Evolutionary conservation across 2,888 invertebrate species (phyloP), one percentile per base, ranked within the genome.

Genomic region (Pherbina coryleti): DNA sequence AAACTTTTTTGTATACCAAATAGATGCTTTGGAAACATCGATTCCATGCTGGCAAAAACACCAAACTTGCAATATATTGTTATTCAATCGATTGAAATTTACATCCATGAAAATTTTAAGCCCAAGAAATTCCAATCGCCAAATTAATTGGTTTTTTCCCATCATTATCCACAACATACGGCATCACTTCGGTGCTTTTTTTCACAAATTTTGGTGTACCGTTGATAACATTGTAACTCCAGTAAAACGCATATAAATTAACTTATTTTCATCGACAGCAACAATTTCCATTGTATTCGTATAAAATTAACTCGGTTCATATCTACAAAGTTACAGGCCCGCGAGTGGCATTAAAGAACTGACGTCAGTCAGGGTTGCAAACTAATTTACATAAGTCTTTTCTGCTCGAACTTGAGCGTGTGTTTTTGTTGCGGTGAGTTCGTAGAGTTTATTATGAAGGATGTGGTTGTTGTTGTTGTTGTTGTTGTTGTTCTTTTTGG

Each of bases 201-300:
- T 31, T 44, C n/a, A 22, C 22, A 62, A 22, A 49, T 19, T 17
- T 22, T 19, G 49, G 28, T 11, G 9, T 3, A 19, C 4, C 19
- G 67, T 67, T 49, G 67, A 67, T 67, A 67, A 67, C 44, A 67
- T 44, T 44, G 44, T 37, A 19, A 19, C 25, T 14, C 22, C 28
- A 44, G 9, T 31, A 22, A 76, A 66, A 77, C 83, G 87, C 87
- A 87, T 87, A 87, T 86, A 87, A 87, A 87, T 87, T 84, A 86
- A 86, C 84, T 85, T 87, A 87, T 87, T 87, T 86, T 81, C 83
- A 82, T 84, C 53, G 34, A 11, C 72, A 14, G 60, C 31, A n/a
- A 14, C 37, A 19, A 55, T 17, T 22, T 19, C 19, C 22, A 19
- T 17, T 31, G n/a, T 31, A 14, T 31, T n/a, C 22, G 62, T 37